phyloP scores from a whole-genome alignment of 2,797 vertebrate genomes.

The Parotocinclus haroldoi region DNA sequence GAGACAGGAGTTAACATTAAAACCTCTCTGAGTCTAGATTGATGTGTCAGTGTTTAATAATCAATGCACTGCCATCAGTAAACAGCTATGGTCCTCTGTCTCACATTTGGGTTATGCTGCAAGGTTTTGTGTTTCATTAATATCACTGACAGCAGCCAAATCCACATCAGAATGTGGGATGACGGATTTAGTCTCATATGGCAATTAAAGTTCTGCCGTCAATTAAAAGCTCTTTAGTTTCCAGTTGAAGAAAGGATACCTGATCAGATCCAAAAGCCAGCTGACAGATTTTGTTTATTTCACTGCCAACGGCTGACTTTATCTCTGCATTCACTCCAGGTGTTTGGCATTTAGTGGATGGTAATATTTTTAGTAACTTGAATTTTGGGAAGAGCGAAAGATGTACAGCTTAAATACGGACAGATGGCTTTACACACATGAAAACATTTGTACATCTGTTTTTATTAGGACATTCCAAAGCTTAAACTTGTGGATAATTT shows the following conservation, averaged over 20 bases:
- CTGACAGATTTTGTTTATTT: slow-evolving; percentile 6
- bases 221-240: slow-evolving; percentile 3
- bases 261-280: slow-evolving; percentile 19
- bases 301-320: background rate
- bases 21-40: too few species aligned
- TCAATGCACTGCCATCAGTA: background rate
- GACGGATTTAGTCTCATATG: background rate
- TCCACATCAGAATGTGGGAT: background rate
- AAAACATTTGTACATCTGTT: too few species aligned
- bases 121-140: background rate
- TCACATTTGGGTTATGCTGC: background rate
- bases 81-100: background rate
- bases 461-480: background rate
- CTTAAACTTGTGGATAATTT: background rate
- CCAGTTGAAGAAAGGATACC: too few species aligned
- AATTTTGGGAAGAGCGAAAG: too few species aligned
- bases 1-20: too few species aligned
- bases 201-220: slow-evolving; percentile 12
- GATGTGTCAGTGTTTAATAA: background rate
- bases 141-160: background rate
- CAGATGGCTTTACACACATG: too few species aligned
- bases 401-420: background rate
- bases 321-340: too few species aligned
- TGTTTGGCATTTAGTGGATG: too few species aligned
- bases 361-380: too few species aligned